Conservation (phyloP, 2,888 invertebrate species). For the Pheosia tremula region DNA sequence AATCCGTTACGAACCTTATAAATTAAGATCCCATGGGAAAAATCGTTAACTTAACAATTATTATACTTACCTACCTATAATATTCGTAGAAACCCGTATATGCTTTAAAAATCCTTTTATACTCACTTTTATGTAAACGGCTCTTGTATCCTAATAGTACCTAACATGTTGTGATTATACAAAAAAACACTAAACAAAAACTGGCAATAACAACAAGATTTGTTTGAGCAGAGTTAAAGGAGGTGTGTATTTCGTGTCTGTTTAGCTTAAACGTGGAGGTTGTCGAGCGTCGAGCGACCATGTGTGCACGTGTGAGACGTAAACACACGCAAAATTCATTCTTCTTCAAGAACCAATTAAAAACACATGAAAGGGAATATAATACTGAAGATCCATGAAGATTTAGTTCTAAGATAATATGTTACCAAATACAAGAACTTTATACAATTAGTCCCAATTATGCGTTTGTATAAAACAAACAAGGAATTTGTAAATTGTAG, state of each 20-base stretch:
- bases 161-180: constrained; percentile 6
- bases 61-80: background rate
- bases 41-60: constrained; percentile 21
- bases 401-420: background rate
- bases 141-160: too few relatives aligned
- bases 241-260: constrained; percentile 32
- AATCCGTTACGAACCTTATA: constrained; percentile 68
- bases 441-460: constrained; percentile 33
- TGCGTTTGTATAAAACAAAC: constrained; percentile 41
- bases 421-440: background rate
- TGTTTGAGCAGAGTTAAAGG: constrained; percentile 23
- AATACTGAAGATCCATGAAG: constrained; percentile 15
- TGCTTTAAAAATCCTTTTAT: background rate
- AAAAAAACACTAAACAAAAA: constrained; percentile 18
- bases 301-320: constrained; percentile 46
- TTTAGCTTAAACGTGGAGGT: constrained; percentile 19
- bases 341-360: constrained; percentile 39
- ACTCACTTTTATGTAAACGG: background rate
- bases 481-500: constrained; percentile 42
- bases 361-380: constrained; percentile 39
- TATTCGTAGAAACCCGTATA: too few relatives aligned
- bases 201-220: constrained; percentile 18
- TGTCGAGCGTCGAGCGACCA: constrained; percentile 37
- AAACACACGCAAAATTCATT: constrained; percentile 57
- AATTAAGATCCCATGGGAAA: constrained; percentile 34